Percentiles rank a stretch among this genome's conserved stretches.
Conservation (phyloP, 2,113 vertebrate genomes). For the Seriola dumerili region DNA sequence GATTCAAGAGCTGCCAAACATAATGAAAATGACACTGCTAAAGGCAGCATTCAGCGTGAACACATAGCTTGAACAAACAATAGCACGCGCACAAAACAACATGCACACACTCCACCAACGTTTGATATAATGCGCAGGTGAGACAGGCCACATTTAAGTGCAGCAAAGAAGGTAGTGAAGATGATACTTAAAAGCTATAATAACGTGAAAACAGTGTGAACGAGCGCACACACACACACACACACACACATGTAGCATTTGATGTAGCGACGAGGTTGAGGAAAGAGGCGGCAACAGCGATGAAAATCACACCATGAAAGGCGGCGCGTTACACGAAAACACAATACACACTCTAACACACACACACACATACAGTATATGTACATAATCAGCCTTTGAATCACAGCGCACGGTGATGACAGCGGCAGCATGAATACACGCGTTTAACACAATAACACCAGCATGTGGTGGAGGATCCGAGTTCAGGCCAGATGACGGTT, state of each 20-base stretch:
- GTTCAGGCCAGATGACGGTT: neutral
- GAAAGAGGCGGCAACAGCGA: neutral
- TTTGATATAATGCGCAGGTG: conserved; percentile 9
- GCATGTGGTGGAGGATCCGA: neutral
- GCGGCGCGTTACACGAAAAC: too few relatives aligned
- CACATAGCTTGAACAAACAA: neutral
- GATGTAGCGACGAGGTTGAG: neutral
- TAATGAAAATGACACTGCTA: conserved; percentile 23
- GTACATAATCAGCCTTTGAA: neutral
- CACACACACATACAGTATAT: too few relatives aligned
- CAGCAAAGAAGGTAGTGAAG: conserved; percentile 6
- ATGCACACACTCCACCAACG: neutral
- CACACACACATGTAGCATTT: neutral
- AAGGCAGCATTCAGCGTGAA: neutral
- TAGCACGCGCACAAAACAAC: neutral
- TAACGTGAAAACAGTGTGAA: neutral
- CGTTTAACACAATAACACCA: too few relatives aligned
- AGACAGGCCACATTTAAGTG: conserved; percentile 6
- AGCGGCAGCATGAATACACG: too few relatives aligned
- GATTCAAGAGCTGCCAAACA: conserved; percentile 21
- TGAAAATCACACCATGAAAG: neutral
- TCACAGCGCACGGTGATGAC: neutral
- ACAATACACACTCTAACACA: neutral
- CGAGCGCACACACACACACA: neutral
- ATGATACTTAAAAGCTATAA: conserved; percentile 25